Conservation (phyloP, 2,888 invertebrate species). For the Eurytoma adleriae region DNA sequence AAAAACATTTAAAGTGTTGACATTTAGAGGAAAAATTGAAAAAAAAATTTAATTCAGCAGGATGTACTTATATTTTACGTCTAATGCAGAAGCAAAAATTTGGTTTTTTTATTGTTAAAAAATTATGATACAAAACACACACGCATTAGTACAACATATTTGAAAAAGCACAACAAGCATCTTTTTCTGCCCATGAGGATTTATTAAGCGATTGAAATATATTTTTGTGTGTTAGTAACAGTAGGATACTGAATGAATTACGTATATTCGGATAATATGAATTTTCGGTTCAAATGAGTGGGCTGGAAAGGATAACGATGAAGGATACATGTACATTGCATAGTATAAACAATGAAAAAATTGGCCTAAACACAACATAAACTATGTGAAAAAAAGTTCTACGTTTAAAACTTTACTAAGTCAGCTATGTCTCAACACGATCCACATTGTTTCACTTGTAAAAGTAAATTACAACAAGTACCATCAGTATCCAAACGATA, state of each 20-base stretch:
- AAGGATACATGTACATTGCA: constrained; percentile 5
- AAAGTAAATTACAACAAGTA: constrained; percentile 14
- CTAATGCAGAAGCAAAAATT: constrained; percentile 33
- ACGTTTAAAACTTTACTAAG: constrained; percentile 5
- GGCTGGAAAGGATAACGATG: not conserved
- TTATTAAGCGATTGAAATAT: constrained; percentile 13
- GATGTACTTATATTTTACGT: constrained; percentile 11
- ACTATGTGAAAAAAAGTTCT: constrained; percentile 29
- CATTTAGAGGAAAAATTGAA: too few species aligned
- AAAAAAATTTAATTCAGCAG: constrained; percentile 25
- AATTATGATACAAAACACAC: not conserved
- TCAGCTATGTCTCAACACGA: not conserved
- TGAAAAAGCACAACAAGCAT: constrained; percentile 47
- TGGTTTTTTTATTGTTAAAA: constrained; percentile 1
- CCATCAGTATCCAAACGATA: constrained; percentile 11
- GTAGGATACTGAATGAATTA: constrained; percentile 26
- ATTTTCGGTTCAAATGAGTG: not conserved
- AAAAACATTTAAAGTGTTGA: too few species aligned
- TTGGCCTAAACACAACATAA: constrained; percentile 30
- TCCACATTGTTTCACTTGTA: constrained; percentile 26
- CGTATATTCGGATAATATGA: constrained; percentile 19
- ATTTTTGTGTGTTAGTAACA: constrained; percentile 20
- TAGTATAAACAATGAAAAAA: constrained; percentile 25
- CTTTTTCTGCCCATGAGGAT: constrained; percentile 18
- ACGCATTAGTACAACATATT: constrained; percentile 3